Conservation (phyloP, 92 coral and sea anemone species). For the Isaurus tuberculatus region DNA sequence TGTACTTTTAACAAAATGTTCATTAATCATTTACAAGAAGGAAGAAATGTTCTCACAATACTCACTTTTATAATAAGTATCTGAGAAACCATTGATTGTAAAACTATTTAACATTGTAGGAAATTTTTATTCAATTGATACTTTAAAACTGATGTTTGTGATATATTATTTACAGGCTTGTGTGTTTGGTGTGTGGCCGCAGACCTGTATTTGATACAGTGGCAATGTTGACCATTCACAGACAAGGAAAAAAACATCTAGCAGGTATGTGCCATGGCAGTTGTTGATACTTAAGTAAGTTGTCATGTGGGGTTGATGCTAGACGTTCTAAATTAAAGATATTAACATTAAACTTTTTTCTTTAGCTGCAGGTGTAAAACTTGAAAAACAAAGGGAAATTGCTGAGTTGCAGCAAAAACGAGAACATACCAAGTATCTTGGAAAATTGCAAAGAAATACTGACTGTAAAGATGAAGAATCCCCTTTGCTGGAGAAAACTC, state of each 20-base stretch:
- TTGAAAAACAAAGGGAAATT: slow-evolving; percentile 80
- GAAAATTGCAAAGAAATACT: slow-evolving; percentile 10
- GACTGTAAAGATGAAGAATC: slow-evolving; percentile 38
- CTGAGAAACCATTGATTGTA: no score
- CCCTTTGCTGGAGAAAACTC: slow-evolving; percentile 73
- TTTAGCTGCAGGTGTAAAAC: slow-evolving; percentile 76
- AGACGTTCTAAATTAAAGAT: no score
- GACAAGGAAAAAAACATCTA: slow-evolving; percentile 90
- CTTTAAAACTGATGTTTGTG: neutral
- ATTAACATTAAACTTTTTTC: neutral
- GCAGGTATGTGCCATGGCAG: slow-evolving; percentile 61
- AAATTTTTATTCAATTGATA: neutral
- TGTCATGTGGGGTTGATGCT: no score
- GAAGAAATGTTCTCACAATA: no score
- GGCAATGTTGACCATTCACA: slow-evolving; percentile 85
- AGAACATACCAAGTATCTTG: slow-evolving; percentile 77
- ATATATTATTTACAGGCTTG: slow-evolving; percentile 64
- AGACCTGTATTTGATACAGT: slow-evolving; percentile 95
- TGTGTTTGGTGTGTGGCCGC: slow-evolving; percentile 86
- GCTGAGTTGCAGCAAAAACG: slow-evolving; percentile 88
- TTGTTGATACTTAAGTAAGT: neutral
- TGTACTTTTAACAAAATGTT: no score
- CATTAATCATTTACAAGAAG: no score
- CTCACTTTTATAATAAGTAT: no score
- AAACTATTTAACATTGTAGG: no score